Base-by-base conservation (phyloP, 2,113 vertebrate species). In the Heterotis niloticus region DNA sequence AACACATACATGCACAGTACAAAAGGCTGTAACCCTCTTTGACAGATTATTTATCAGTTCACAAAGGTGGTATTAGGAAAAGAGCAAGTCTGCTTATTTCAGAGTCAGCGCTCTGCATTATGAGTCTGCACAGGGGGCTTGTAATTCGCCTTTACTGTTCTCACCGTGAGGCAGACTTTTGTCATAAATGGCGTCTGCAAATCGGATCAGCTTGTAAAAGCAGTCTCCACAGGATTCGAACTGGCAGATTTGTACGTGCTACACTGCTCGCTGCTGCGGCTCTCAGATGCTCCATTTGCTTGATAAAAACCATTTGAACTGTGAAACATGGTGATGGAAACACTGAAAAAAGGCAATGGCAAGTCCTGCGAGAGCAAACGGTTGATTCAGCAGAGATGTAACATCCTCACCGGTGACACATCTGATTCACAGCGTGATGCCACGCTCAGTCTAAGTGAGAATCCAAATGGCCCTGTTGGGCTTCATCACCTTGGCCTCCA, bases 141-240 rank as follows among this genome's bases (percentile, higher is more conserved):
- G 28, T 62, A 70, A 24, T 34, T 64, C n/a, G 17, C 51, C 56
- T 44, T 10, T 29, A 18, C 23, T 65, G 18, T 54, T 64, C 57
- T 24, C 24, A 64, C 75, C 64, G 64, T 1, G 52, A 12, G 56
- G 56, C n/a, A 44, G 54, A 54, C 57, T 51, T 71, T 62, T 71
- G 68, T 62, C 26, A 23, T 52, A 60, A 71, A 64, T 62, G 26
- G 13, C 65, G 57, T 60, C 18, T 64, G 67, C 26, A 71, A 71
- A 78, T 78, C 17, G 34, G 57, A 60, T 64, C 57, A 60, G 29
- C 68, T 64, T 23, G 54, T 72, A 78, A 71, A 16, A 34, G 60
- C 24, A 12, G 44, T 12, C 20, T 60, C 54, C 54, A 60, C 10
- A 9, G 44, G 24, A 14, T 68, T 57, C n/a, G 44, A 71, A 71